These are phyloP conservation scores for Delichon dasypus DNA, from an alignment of 2,797 vertebrate species.

Conservation along the genomic window DNA sequence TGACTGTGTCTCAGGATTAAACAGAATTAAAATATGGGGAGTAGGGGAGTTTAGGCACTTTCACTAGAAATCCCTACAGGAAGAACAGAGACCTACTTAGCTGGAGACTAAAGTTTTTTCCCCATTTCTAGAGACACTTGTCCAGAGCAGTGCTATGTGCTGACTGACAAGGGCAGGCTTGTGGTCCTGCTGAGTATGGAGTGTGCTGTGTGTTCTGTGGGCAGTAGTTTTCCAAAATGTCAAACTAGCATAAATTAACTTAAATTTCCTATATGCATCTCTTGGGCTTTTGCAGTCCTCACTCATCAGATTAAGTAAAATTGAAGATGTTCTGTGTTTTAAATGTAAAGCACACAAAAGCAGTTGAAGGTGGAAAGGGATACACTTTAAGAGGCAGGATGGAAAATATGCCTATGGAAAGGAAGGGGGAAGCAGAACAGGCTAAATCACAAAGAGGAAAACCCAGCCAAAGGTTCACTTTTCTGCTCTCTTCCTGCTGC, in stretches of 20 bases:
- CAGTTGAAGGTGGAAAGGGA: background rate
- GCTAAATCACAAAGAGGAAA: background rate
- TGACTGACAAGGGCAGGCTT: background rate
- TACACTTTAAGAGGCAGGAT: background rate
- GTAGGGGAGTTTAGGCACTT: background rate
- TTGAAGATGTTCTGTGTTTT: background rate
- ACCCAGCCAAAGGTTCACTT: background rate
- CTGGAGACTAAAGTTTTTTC: background rate
- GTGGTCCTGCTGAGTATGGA: background rate
- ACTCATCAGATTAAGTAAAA: constrained; percentile 5
- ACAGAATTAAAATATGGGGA: background rate
- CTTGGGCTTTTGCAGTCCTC: constrained; percentile 21
- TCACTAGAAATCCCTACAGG: background rate
- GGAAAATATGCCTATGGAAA: constrained; percentile 9
- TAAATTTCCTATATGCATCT: background rate
- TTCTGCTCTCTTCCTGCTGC: background rate
- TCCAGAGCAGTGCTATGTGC: rapidly evolving
- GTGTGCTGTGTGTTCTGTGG: background rate
- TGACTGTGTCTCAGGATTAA: background rate
- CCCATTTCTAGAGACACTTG: rapidly evolving
- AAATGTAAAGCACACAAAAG: background rate
- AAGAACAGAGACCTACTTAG: background rate
- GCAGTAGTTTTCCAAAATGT: background rate
- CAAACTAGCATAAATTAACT: background rate
- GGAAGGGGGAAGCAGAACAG: background rate